Evolutionary conservation across 2,888 invertebrate species (phyloP).

Genomic region (Suillia variegata): DNA sequence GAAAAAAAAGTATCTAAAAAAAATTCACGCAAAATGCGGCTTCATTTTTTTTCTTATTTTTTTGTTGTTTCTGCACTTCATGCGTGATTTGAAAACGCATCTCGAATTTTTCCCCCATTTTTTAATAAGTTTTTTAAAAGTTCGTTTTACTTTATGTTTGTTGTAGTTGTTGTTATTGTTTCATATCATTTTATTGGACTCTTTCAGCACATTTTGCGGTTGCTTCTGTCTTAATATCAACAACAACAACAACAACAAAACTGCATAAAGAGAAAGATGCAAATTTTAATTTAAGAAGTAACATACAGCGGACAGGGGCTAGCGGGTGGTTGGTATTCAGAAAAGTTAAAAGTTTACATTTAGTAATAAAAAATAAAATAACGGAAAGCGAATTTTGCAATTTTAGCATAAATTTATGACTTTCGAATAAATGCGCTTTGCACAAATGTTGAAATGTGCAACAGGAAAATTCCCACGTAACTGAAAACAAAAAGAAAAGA

Average conservation of each 20-base stretch:
- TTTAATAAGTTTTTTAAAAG: background rate
- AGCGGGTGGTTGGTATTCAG: too few relatives aligned
- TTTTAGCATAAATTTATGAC: conserved; percentile 45
- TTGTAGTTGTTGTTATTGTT: background rate
- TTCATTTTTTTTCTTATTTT: too few relatives aligned
- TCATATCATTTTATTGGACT: background rate
- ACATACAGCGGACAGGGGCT: background rate
- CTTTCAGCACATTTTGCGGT: background rate
- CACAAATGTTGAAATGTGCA: conserved; percentile 31
- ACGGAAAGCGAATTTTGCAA: conserved; percentile 22
- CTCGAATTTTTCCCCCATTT: too few relatives aligned
- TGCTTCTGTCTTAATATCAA: background rate
- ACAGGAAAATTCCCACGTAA: conserved; percentile 15
- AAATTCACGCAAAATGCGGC: too few relatives aligned
- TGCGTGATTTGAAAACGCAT: background rate
- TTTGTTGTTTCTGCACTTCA: background rate
- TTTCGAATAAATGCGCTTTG: conserved; percentile 44
- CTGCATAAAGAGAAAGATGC: background rate
- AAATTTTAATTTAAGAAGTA: too few relatives aligned
- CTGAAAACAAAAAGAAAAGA: conserved; percentile 39
- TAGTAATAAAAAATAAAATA: too few relatives aligned
- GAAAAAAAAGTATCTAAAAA: too few relatives aligned
- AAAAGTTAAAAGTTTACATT: too few relatives aligned
- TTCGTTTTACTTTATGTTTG: background rate
- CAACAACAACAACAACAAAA: too few relatives aligned